phyloP scores from a whole-genome alignment of 2,888 invertebrate genomes.

The Ecdyonurus torrentis region DNA sequence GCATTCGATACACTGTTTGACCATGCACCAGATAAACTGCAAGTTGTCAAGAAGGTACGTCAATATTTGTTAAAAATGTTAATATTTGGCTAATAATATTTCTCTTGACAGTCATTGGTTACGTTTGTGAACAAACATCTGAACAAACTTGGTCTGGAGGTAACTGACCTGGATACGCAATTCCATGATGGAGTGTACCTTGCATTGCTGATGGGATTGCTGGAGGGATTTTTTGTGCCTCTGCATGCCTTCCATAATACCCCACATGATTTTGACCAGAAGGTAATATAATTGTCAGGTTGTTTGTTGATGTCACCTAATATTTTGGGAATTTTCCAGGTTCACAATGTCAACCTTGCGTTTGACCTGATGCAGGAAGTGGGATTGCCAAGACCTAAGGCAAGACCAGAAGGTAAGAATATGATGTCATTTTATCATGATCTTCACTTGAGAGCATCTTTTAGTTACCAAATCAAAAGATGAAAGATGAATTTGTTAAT shows the following conservation, averaged over 20 bases:
- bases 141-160: slow-evolving; percentile 91
- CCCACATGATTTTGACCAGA: slow-evolving; percentile 78
- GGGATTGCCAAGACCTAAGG: slow-evolving; percentile 83
- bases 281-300: slow-evolving; percentile 27
- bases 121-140: slow-evolving; percentile 97
- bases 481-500: no score
- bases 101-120: slow-evolving; percentile 60
- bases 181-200: slow-evolving; percentile 97
- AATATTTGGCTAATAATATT: slow-evolving; percentile 8
- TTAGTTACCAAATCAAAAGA: no score
- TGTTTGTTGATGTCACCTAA: neutral
- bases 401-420: slow-evolving; percentile 89
- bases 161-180: slow-evolving; percentile 79
- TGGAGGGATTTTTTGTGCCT: slow-evolving; percentile 97
- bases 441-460: no score
- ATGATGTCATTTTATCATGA: no score
- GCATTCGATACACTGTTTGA: slow-evolving; percentile 98
- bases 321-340: neutral
- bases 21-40: slow-evolving; percentile 93
- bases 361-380: slow-evolving; percentile 98
- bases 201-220: slow-evolving; percentile 82
- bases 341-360: slow-evolving; percentile 92
- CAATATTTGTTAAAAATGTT: neutral
- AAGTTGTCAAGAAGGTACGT: slow-evolving; percentile 83
- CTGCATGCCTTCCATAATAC: slow-evolving; percentile 85